A percentile compares a stretch with the other conserved stretches of the same genome.
phyloP scores from a whole-genome alignment of 92 coral and sea anemone genomes.

The Paragorgia papillata region DNA sequence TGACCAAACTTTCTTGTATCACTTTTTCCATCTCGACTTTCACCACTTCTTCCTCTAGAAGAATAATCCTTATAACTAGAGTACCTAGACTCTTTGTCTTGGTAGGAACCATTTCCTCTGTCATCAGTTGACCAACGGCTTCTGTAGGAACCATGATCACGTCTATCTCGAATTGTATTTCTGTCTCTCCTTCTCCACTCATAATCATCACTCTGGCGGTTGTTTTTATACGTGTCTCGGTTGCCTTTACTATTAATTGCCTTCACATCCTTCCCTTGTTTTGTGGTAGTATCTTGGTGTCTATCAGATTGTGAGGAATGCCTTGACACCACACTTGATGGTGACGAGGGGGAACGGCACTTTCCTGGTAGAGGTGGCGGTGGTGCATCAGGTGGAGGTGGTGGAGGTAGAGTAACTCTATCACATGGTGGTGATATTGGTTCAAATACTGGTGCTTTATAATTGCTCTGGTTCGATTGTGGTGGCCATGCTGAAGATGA shows the following conservation, averaged over 20 bases:
- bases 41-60: constrained; percentile 41
- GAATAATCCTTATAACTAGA: constrained; percentile 66
- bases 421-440: constrained; percentile 90
- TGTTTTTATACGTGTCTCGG: constrained; percentile 60
- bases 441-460: constrained; percentile 66
- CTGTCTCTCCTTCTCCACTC: constrained; percentile 74
- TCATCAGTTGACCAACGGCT: constrained; percentile 49
- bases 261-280: not conserved
- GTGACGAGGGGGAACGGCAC: constrained; percentile 20
- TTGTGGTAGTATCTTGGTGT: constrained; percentile 71
- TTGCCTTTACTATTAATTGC: not conserved
- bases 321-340: constrained; percentile 16
- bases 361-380: constrained; percentile 81
- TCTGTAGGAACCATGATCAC: constrained; percentile 59
- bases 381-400: constrained; percentile 73
- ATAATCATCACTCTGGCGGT: constrained; percentile 66
- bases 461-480: constrained; percentile 5
- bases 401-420: constrained; percentile 57
- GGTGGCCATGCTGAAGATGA: constrained; percentile 25
- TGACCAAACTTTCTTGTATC: constrained; percentile 55
- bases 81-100: constrained; percentile 66
- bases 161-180: constrained; percentile 58
- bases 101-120: constrained; percentile 61
- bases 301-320: constrained; percentile 43
- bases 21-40: constrained; percentile 57